phyloP scores from a whole-genome alignment of 2,888 invertebrate genomes.

The Hylaea fasciaria region DNA sequence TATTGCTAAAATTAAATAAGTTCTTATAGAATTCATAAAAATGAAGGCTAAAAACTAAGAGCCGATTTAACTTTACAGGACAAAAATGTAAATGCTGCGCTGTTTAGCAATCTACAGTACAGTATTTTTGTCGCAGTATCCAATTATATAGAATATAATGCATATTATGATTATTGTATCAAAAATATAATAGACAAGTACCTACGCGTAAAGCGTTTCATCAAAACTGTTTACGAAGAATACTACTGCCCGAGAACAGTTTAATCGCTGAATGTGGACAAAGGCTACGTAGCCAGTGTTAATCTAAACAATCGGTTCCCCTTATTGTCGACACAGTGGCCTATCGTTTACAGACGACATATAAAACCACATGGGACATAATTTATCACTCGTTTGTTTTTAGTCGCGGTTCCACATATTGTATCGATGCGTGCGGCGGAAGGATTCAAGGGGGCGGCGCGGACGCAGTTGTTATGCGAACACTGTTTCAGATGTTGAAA shows the following conservation, averaged over 20 bases:
- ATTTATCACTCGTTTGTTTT: slow-evolving; percentile 56
- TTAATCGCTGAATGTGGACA: slow-evolving; percentile 39
- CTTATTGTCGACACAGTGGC: slow-evolving; percentile 44
- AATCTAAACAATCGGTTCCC: slow-evolving; percentile 46
- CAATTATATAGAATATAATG: background rate
- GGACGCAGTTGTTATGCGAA: slow-evolving; percentile 66
- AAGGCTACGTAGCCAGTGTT: slow-evolving; percentile 33
- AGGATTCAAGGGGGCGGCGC: slow-evolving; percentile 53
- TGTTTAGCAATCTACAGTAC: background rate
- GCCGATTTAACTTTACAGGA: too few species aligned
- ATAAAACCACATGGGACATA: slow-evolving; percentile 60
- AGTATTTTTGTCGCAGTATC: background rate
- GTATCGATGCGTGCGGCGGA: slow-evolving; percentile 57
- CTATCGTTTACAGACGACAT: slow-evolving; percentile 53
- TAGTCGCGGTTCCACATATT: slow-evolving; percentile 57
- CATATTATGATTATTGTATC: background rate
- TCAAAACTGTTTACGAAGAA: slow-evolving; percentile 42
- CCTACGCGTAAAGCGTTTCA: slow-evolving; percentile 11
- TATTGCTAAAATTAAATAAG: too few species aligned
- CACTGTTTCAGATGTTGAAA: slow-evolving; percentile 62
- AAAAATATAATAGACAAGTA: slow-evolving; percentile 3
- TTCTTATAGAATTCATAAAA: too few species aligned
- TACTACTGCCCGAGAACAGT: slow-evolving; percentile 39
- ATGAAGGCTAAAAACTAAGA: too few species aligned
- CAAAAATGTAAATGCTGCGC: too few species aligned